These are phyloP conservation scores for Crotalus horridus DNA, from an alignment of 2,113 vertebrate genomes.

Conservation along the genomic window DNA sequence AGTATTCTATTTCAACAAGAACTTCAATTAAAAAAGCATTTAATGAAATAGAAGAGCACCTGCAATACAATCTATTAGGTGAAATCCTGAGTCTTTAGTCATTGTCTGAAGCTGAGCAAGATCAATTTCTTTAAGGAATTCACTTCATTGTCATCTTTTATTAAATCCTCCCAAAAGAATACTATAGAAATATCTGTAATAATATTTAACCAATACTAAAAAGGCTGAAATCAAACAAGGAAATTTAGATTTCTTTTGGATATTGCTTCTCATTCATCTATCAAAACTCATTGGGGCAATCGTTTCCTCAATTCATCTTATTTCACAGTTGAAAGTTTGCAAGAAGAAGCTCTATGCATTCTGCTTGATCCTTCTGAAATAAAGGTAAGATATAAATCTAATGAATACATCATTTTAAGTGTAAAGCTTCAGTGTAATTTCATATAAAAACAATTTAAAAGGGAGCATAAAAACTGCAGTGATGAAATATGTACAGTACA, in stretches of 20 bases:
- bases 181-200: neutral
- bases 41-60: neutral
- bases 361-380: neutral
- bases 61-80: neutral
- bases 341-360: neutral
- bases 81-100: constrained; percentile 11
- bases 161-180: constrained; percentile 1
- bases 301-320: neutral
- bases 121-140: neutral
- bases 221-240: neutral
- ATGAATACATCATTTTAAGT: neutral
- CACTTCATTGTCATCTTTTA: neutral
- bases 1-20: constrained; percentile 15
- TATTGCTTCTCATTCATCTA: neutral
- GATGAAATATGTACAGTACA: neutral
- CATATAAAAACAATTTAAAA: neutral
- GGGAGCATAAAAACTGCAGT: neutral
- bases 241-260: neutral
- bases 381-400: neutral
- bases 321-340: neutral
- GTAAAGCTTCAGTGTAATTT: neutral
- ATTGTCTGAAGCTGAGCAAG: neutral
- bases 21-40: neutral
- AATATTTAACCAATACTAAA: constrained; percentile 4
- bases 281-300: neutral